phyloP scores from a whole-genome alignment of 2,797 vertebrate genomes.

The Diplodus puntazzo region DNA sequence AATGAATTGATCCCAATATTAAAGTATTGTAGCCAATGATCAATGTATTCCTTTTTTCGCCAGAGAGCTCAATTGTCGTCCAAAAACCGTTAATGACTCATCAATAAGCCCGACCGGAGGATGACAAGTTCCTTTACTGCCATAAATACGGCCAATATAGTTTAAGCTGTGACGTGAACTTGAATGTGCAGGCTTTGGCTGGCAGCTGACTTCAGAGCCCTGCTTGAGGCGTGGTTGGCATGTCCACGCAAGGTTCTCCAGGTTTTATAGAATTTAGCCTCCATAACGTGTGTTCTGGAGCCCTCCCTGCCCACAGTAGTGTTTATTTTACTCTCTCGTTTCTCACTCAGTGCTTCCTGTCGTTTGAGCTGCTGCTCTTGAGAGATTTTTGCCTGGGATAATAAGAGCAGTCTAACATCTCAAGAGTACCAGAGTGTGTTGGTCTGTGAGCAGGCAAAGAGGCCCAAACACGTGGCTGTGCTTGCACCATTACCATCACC shows the following conservation, averaged over 20 bases:
- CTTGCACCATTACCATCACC: too few relatives aligned
- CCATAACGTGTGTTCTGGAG: background rate
- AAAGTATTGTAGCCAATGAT: background rate
- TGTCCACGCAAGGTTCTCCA: background rate
- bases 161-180: too few relatives aligned
- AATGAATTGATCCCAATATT: background rate
- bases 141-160: too few relatives aligned
- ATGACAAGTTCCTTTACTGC: too few relatives aligned
- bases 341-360: background rate
- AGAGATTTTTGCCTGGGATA: background rate
- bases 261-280: background rate
- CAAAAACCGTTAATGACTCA: background rate
- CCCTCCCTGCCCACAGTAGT: background rate
- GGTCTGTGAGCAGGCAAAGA: background rate
- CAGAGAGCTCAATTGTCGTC: background rate
- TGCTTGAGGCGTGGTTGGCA: background rate
- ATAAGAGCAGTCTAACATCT: conserved; percentile 14
- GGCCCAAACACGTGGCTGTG: background rate
- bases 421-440: background rate
- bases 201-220: background rate
- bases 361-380: conserved; percentile 25
- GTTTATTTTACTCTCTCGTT: background rate
- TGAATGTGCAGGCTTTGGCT: background rate
- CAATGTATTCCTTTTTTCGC: background rate
- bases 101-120: background rate